Percentiles rank a stretch among this genome's conserved stretches.
Conservation (phyloP, 2,113 vertebrate species). For the Lophotis ruficrista region DNA sequence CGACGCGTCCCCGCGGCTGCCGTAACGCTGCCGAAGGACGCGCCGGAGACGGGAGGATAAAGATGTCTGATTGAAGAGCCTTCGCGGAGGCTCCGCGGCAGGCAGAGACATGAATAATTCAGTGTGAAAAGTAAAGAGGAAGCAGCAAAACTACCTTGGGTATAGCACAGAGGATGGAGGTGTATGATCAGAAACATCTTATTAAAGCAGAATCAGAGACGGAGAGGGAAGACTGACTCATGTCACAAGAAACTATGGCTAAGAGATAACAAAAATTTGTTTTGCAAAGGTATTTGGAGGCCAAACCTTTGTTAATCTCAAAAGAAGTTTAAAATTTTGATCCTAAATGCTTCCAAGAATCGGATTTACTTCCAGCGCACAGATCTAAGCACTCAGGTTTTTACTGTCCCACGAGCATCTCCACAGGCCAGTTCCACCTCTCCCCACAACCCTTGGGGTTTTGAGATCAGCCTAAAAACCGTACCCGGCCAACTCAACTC, state of each 20-base stretch:
- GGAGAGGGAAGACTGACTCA: neutral
- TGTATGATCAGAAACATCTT: neutral
- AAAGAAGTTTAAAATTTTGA: neutral
- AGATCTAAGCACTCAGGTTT: neutral
- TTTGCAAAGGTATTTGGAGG: neutral
- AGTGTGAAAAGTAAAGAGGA: neutral
- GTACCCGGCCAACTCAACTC: too few relatives aligned
- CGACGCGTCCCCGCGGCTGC: fast-evolving
- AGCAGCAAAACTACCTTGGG: neutral
- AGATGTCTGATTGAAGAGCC: neutral
- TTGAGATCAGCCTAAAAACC: neutral
- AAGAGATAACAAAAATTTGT: neutral
- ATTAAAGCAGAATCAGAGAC: neutral
- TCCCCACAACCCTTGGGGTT: neutral
- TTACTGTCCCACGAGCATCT: neutral
- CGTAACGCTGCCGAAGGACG: neutral
- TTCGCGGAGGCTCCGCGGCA: neutral
- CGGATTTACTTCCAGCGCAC: neutral
- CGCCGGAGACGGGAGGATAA: neutral
- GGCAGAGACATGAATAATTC: conserved; percentile 10
- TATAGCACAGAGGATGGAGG: neutral
- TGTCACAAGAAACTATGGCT: neutral
- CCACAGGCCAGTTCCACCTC: neutral
- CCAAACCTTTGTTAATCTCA: neutral
- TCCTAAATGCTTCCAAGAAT: neutral